Evolutionary conservation across 2,797 vertebrate genomes (phyloP), one percentile per base, ranked within the genome.

Genomic region (Mormyrops attenuatus): DNA sequence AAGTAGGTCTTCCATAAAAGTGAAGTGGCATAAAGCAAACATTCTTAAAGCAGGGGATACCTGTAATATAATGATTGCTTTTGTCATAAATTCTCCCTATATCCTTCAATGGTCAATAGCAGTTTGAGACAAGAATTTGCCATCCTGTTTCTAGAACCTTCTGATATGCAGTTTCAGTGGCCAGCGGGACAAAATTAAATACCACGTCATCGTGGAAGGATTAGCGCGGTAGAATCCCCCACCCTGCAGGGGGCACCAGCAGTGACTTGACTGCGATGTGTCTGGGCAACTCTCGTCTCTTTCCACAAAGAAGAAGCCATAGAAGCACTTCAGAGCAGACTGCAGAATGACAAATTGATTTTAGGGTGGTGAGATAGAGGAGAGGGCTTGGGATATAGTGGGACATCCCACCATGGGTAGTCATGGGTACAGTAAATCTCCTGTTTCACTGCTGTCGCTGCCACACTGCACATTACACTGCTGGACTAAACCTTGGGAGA

Each of bases 401-500:
- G 80, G 50, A 0, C 3, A 52, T 88, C 88, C 90, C 50, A 89
- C 89, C 88, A 88, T 44, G 26, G 26, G 77, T 52, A 89, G 66
- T 41, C 38, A 53, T 69, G 53, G 34, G 57, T 88, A 63, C 88
- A 69, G 88, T 26, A 44, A 84, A 53, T 90, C 89, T 92, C 88
- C 91, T 34, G 89, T 91, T 90, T 89, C 91, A 84, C 66, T 52
- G 63, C 41, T 41, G 26, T 85, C 53, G 34, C 41, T 22, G 86
- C 89, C 88, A 89, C 89, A 89, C 82, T 88, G 87, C 90, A 90
- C 90, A 91, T 92, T 91, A 93, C 91, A 92, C 90, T 90, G 89
- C 47, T 7, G 52, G 89, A 88, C 89, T 92, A 90, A 91, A 91
- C 89, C 92, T 91, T 91, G 90, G 86, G 90, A 92, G 89, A 90